Evolutionary conservation across 2,888 invertebrate genomes (phyloP).

Genomic region (Miltochrista miniata): DNA sequence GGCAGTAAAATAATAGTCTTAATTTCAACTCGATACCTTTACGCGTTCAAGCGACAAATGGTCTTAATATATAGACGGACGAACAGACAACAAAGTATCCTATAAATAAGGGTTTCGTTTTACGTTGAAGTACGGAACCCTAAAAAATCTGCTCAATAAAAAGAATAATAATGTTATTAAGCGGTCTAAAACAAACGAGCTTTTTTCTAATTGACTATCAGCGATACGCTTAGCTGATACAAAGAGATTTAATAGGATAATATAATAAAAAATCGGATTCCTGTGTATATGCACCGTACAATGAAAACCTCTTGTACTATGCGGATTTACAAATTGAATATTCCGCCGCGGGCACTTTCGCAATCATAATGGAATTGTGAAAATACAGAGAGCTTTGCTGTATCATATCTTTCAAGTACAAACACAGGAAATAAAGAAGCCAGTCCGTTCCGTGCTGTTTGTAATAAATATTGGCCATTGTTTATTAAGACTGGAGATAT

Average conservation of each 20-base stretch:
- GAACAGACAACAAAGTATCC: too few species aligned
- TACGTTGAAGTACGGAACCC: too few species aligned
- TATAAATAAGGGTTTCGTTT: too few species aligned
- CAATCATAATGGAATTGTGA: slow-evolving; percentile 34
- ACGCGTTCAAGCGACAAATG: too few species aligned
- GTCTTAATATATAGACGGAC: too few species aligned
- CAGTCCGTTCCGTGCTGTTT: background rate
- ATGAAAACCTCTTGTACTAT: slow-evolving; percentile 32
- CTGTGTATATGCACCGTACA: slow-evolving; percentile 1
- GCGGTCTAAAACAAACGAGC: too few species aligned
- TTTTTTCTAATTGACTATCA: background rate
- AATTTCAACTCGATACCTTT: too few species aligned
- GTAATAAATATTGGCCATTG: background rate
- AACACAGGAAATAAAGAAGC: slow-evolving; percentile 5
- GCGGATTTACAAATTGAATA: slow-evolving; percentile 45
- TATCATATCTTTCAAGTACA: slow-evolving; percentile 2
- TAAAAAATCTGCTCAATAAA: too few species aligned
- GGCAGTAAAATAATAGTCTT: too few species aligned
- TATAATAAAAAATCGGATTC: background rate
- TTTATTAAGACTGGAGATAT: background rate
- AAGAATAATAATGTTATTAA: too few species aligned
- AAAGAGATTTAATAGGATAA: background rate
- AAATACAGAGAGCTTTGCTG: slow-evolving; percentile 26
- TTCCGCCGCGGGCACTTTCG: slow-evolving; percentile 37
- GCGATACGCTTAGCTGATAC: background rate